Conservation (phyloP, 2,888 invertebrate genomes). For the Epirrhoe alternata region DNA sequence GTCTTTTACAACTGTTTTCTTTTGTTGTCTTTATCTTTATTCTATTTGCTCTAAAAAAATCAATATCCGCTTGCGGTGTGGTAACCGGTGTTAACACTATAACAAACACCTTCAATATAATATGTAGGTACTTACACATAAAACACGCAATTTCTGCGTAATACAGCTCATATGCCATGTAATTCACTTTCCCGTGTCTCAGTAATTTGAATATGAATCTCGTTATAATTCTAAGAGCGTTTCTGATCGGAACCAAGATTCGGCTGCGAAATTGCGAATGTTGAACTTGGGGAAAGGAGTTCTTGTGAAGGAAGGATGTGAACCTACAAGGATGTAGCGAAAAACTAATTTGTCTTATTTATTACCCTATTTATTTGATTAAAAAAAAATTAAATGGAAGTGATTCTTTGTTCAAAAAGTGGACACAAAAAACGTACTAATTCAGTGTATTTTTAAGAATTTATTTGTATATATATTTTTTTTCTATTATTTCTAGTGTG, state of each 20-base stretch:
- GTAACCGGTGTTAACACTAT: conserved; percentile 22
- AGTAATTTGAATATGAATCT: conserved; percentile 67
- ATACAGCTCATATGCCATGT: conserved; percentile 44
- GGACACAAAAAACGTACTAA: too few species aligned
- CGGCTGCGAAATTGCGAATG: conserved; percentile 44
- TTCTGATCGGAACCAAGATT: conserved; percentile 50
- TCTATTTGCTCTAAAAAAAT: conserved; percentile 3
- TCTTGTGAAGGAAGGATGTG: too few species aligned
- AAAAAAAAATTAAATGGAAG: too few species aligned
- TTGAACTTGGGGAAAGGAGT: conserved; percentile 43
- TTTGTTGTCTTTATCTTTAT: too few species aligned
- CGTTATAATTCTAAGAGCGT: conserved; percentile 61
- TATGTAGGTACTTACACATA: not conserved
- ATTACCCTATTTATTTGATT: too few species aligned
- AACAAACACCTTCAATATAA: conserved; percentile 23
- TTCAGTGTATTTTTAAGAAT: too few species aligned
- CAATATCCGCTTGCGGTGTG: conserved; percentile 17
- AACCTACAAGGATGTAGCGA: too few species aligned
- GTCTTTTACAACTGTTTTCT: too few species aligned
- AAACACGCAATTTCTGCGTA: conserved; percentile 42
- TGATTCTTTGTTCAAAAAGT: too few species aligned
- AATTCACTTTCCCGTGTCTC: conserved; percentile 68
- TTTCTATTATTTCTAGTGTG: too few species aligned
- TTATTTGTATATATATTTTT: too few species aligned
- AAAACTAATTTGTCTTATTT: too few species aligned